Conservation (phyloP, 2,888 invertebrate species). For the Ganaspis brasiliensis region DNA sequence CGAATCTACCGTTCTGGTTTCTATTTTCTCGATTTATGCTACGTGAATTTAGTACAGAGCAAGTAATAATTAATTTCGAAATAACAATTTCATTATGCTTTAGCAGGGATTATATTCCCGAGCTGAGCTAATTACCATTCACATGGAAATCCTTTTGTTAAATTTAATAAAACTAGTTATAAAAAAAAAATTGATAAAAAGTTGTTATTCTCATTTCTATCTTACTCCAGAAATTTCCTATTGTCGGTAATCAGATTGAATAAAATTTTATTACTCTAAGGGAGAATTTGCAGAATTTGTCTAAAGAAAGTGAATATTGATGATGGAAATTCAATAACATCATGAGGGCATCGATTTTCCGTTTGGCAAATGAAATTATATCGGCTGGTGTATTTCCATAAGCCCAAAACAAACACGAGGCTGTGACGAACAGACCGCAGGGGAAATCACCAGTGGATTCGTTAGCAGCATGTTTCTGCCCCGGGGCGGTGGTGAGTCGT, state of each 20-base stretch:
- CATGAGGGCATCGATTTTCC: constrained; percentile 54
- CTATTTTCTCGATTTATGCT: no score
- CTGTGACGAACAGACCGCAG: constrained; percentile 67
- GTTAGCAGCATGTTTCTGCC: constrained; percentile 63
- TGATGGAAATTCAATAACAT: constrained; percentile 53
- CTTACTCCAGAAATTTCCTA: neutral
- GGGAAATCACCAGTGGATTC: constrained; percentile 76
- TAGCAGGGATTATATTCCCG: no score
- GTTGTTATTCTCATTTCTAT: no score
- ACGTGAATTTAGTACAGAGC: no score
- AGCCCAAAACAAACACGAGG: constrained; percentile 73
- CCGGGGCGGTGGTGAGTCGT: constrained; percentile 53
- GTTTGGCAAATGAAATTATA: constrained; percentile 59
- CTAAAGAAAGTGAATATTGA: constrained; percentile 50
- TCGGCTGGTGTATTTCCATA: constrained; percentile 72
- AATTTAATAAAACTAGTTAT: no score
- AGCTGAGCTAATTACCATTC: no score
- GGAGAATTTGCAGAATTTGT: neutral
- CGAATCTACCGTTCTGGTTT: no score
- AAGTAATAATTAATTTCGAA: no score
- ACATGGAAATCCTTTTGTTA: no score
- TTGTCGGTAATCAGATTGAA: neutral
- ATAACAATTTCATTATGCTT: no score
- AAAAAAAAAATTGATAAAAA: no score
- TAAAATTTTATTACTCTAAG: neutral